phyloP scores from a whole-genome alignment of 1,140 invertebrate species.

The Drosophila watanabei region DNA sequence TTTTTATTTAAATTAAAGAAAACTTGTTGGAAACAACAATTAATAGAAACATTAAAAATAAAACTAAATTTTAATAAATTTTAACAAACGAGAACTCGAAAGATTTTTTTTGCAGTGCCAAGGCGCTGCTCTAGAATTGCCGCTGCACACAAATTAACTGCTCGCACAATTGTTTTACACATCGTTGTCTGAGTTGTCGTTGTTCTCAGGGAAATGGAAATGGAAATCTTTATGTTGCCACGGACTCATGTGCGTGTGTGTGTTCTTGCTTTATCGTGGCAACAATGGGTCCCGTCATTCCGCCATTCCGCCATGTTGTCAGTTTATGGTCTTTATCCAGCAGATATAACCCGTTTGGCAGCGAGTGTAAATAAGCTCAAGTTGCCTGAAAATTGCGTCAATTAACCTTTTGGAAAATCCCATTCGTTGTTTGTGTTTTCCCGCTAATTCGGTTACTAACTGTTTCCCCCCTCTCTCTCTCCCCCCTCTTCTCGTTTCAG shows the following conservation, averaged over 20 bases:
- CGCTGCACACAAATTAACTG: slow-evolving; percentile 70
- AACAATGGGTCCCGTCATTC: slow-evolving; percentile 3
- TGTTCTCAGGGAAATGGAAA: slow-evolving; percentile 6
- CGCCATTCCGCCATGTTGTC: background rate
- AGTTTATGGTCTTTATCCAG: slow-evolving; percentile 17
- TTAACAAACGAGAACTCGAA: background rate
- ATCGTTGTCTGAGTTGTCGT: slow-evolving; percentile 38
- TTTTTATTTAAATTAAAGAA: too few species aligned
- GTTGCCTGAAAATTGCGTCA: slow-evolving; percentile 69
- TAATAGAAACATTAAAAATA: too few species aligned
- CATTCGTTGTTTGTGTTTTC: slow-evolving; percentile 30
- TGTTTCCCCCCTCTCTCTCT: background rate
- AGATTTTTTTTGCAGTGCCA: background rate
- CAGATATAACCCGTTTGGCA: slow-evolving; percentile 17
- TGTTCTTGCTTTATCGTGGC: background rate
- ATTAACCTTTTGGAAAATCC: slow-evolving; percentile 51
- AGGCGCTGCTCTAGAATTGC: slow-evolving; percentile 28
- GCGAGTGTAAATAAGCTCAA: slow-evolving; percentile 19
- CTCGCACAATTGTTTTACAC: slow-evolving; percentile 72
- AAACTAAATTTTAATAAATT: background rate
- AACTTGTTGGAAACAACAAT: too few species aligned
- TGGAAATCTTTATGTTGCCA: slow-evolving; percentile 18
- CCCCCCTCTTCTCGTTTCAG: slow-evolving; percentile 15
- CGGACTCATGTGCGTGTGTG: background rate
- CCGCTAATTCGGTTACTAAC: slow-evolving; percentile 31